phyloP scores from a whole-genome alignment of 1,140 invertebrate genomes.

The Acromyrmex heyeri region DNA sequence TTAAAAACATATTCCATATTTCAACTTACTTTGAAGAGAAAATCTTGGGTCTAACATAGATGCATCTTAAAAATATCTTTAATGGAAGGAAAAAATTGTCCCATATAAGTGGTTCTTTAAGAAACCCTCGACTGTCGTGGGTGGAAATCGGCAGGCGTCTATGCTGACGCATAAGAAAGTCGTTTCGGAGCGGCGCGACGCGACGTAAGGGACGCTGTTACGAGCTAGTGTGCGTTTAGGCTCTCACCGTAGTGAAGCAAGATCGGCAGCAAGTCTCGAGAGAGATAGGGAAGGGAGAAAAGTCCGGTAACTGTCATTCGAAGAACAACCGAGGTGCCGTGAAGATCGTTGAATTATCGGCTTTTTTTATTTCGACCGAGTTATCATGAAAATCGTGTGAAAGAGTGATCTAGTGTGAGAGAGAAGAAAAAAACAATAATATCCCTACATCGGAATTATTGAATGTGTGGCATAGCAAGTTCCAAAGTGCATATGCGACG shows the following conservation, averaged over 20 bases:
- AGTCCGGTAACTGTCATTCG: conserved; percentile 79
- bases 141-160: conserved; percentile 69
- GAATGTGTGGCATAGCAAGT: not conserved
- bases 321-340: conserved; percentile 75
- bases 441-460: not conserved
- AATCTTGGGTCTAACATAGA: not conserved
- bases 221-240: conserved; percentile 39
- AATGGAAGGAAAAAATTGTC: not conserved
- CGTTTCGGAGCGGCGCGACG: conserved; percentile 21
- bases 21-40: not conserved
- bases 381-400: not conserved
- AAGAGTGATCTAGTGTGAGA: not conserved
- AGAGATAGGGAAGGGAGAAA: conserved; percentile 49
- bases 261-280: conserved; percentile 29
- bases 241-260: conserved; percentile 41
- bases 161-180: conserved; percentile 77
- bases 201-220: conserved; percentile 5
- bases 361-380: conserved; percentile 7
- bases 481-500: not conserved
- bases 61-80: not conserved
- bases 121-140: conserved; percentile 63
- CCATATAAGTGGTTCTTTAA: not conserved
- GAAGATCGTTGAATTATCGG: conserved; percentile 63
- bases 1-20: not conserved
- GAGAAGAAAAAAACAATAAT: not conserved